A percentile compares a stretch with the other conserved stretches of the same genome.
These are phyloP conservation scores for Drosophila nr. perissopoda DNA, from an alignment of 2,888 invertebrate genomes.

Conservation along the genomic window DNA sequence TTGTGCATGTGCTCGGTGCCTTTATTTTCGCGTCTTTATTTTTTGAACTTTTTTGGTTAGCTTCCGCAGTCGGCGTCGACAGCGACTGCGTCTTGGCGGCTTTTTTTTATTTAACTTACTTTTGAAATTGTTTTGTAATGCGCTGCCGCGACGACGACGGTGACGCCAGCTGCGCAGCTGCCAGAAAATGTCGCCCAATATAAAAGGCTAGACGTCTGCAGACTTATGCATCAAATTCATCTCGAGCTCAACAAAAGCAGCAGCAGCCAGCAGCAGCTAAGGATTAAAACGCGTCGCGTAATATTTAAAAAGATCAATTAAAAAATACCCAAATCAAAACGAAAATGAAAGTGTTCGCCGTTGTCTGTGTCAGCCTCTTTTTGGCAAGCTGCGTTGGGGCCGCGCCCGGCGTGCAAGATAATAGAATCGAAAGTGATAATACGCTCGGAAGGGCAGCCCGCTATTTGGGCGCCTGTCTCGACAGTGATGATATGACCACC, in stretches of 20 bases:
- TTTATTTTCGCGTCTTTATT: slow-evolving; percentile 62
- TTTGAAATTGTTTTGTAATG: slow-evolving; percentile 81
- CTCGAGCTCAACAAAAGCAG: slow-evolving; percentile 77
- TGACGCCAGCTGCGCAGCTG: slow-evolving; percentile 50
- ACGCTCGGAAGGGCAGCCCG: slow-evolving; percentile 83
- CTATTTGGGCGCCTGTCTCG: slow-evolving; percentile 84
- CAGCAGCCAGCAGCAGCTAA: slow-evolving; percentile 46
- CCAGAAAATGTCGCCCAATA: slow-evolving; percentile 75
- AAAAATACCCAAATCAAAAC: slow-evolving; percentile 28
- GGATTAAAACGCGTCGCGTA: slow-evolving; percentile 67
- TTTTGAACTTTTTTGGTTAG: slow-evolving; percentile 55
- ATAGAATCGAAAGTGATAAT: slow-evolving; percentile 85
- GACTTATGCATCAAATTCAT: slow-evolving; percentile 84
- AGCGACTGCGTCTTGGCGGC: slow-evolving; percentile 34
- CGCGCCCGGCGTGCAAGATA: slow-evolving; percentile 84
- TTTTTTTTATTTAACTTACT: slow-evolving; percentile 68
- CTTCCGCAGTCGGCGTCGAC: slow-evolving; percentile 66
- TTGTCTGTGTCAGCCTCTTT: slow-evolving; percentile 76
- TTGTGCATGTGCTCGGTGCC: slow-evolving; percentile 62
- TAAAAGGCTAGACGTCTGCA: slow-evolving; percentile 83
- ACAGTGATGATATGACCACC: slow-evolving; percentile 85
- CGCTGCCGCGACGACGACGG: slow-evolving; percentile 40
- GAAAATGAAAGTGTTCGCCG: slow-evolving; percentile 84
- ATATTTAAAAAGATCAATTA: slow-evolving; percentile 2
- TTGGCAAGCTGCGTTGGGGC: slow-evolving; percentile 78